Percentiles rank a stretch among this genome's conserved stretches.
These are phyloP conservation scores for Paraplagusia blochii DNA, from an alignment of 2,113 vertebrate genomes.

Conservation along the genomic window DNA sequence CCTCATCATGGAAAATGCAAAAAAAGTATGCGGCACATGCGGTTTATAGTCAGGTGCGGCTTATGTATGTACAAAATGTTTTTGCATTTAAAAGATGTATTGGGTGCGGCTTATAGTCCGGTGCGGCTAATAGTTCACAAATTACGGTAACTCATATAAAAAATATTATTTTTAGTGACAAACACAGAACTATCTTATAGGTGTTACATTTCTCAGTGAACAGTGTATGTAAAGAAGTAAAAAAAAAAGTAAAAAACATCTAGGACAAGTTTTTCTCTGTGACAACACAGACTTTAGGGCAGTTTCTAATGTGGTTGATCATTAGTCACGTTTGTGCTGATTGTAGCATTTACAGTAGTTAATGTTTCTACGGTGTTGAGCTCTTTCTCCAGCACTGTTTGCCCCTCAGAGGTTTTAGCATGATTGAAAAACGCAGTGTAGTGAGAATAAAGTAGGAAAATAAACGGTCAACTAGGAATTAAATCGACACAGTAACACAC, in stretches of 20 bases:
- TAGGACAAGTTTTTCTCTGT: background rate
- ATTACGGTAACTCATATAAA: no score
- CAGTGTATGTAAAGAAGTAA: background rate
- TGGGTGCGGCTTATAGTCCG: no score
- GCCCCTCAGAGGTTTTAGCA: background rate
- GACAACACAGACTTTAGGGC: background rate
- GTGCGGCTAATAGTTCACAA: no score
- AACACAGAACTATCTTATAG: no score
- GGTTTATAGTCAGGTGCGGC: no score
- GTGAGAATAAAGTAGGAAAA: background rate
- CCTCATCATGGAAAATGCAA: no score
- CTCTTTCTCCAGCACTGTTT: slow-evolving; percentile 5
- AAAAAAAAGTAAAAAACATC: background rate
- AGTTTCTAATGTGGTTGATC: background rate
- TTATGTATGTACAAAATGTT: no score
- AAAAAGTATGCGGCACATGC: no score
- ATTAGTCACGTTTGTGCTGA: background rate
- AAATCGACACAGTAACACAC: background rate
- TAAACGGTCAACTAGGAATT: background rate
- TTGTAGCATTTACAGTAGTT: background rate
- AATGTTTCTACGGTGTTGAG: background rate
- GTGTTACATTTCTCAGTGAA: background rate
- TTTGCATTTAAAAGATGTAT: no score
- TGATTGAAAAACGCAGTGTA: background rate
- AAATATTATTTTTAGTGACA: no score